These are phyloP conservation scores for Montipora cactus DNA, from an alignment of 64 coral and sea anemone species.

Conservation along the genomic window DNA sequence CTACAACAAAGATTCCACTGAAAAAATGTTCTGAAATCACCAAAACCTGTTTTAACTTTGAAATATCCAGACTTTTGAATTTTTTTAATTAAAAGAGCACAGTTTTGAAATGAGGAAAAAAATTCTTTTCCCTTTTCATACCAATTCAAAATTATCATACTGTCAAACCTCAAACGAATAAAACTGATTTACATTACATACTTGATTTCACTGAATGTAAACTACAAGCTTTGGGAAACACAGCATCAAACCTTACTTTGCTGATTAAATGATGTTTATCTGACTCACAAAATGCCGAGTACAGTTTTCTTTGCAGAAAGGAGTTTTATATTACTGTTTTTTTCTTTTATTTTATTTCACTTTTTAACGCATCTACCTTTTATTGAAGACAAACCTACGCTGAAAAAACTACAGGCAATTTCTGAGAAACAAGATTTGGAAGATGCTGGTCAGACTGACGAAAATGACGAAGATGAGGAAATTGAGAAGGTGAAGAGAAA, in stretches of 20 bases:
- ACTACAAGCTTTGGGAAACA: constrained; percentile 25
- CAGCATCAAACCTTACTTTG: neutral
- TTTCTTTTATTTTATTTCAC: neutral
- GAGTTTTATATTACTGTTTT: neutral
- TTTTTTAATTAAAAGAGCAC: neutral
- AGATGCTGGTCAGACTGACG: constrained; percentile 16
- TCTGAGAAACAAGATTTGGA: constrained; percentile 32
- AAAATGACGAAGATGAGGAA: constrained; percentile 38
- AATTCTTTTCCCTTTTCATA: neutral
- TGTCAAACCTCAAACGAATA: constrained; percentile 12
- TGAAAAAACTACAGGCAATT: neutral
- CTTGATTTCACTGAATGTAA: constrained; percentile 15
- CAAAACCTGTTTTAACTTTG: too few species aligned
- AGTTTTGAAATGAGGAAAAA: neutral
- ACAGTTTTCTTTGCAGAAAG: neutral
- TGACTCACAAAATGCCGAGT: neutral
- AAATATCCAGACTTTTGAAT: too few species aligned
- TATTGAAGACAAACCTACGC: constrained; percentile 26
- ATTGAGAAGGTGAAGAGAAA: constrained; percentile 19
- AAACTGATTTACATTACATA: constrained; percentile 27
- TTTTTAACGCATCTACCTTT: constrained; percentile 10
- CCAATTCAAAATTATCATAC: constrained; percentile 5
- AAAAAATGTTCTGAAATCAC: too few species aligned
- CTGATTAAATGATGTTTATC: neutral
- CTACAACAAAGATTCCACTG: too few species aligned